Evolutionary conservation across 2,888 invertebrate species (phyloP), one percentile per base, ranked within the genome.

Genomic region (Hedychridium roseum): DNA sequence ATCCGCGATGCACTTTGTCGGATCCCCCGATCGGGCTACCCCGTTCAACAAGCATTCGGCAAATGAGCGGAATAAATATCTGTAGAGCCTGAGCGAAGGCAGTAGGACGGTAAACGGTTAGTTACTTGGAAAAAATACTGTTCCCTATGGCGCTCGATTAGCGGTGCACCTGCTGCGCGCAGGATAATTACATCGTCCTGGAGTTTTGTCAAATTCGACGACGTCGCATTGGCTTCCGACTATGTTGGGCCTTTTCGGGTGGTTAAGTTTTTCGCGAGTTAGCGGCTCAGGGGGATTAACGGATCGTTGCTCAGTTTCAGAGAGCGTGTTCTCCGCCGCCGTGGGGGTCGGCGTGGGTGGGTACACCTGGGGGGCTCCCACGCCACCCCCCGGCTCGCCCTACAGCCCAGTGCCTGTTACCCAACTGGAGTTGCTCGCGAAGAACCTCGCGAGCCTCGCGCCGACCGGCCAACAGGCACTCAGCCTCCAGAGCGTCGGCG

Each of bases 391-490:
- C 1, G 82, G 82, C 27, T 87, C 87, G 43, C 87, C 87, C 15
- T 86, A 87, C 79, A 86, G 86, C 34, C 87, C 87, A 1, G 84
- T 86, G 62, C 86, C 87, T 32, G 86, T 87, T 56, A 81, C 87
- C 62, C 88, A 87, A 77, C 79, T 88, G 57, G 88, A 88, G 68
- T 80, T 88, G 55, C 81, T 88, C 64, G 84, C 79, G 43, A 79
- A 79, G 65, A 78, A 78, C 66, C 66, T 79, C 50, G 76, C 76
- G 54, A 76, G 67, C 47, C 64, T 74, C 32, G 67, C 73, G 41
- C 70, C 74, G 42, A 67, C 78, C 45, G 61, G 70, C 39, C 73
- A 75, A 53, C 74, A 75, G 58, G 66, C 74, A 41, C 60, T 76
- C 48, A 74, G 74, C 35, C 73, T 76, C 42, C 76, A 76, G 61